Conservation (phyloP, 2,797 vertebrate species). For the Epinephelus coioides region DNA sequence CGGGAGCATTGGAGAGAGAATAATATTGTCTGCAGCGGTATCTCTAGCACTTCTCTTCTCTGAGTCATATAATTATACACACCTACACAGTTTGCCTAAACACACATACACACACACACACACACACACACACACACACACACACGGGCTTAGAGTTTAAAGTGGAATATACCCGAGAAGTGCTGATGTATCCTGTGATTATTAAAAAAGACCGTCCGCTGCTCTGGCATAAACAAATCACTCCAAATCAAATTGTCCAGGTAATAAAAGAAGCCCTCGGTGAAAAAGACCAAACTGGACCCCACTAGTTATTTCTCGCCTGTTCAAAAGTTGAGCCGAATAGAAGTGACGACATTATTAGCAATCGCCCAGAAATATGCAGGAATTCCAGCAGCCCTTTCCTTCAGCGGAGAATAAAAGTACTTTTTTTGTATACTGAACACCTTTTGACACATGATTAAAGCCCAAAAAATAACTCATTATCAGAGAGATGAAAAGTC, state of each 20-base stretch:
- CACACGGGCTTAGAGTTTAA: slow-evolving; percentile 43
- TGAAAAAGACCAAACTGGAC: slow-evolving; percentile 36
- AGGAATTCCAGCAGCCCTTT: neutral
- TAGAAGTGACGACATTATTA: neutral
- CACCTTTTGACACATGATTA: slow-evolving; percentile 4
- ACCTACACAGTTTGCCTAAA: slow-evolving; percentile 74
- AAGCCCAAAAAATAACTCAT: neutral
- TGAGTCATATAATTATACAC: slow-evolving; percentile 80
- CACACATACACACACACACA: slow-evolving; percentile 24
- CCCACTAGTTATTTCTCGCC: slow-evolving; percentile 36
- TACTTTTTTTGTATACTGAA: neutral
- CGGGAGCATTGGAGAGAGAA: slow-evolving; percentile 68
- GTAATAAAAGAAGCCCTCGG: slow-evolving; percentile 52
- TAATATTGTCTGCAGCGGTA: slow-evolving; percentile 77
- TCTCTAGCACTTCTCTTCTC: slow-evolving; percentile 69
- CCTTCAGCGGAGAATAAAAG: neutral
- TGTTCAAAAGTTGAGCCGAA: slow-evolving; percentile 1
- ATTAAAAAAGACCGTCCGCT: slow-evolving; percentile 48
- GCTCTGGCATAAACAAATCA: slow-evolving; percentile 62
- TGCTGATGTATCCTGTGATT: slow-evolving; percentile 66
- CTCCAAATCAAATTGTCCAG: slow-evolving; percentile 55
- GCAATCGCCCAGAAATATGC: neutral
- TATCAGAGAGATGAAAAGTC: slow-evolving; percentile 12
- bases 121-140: slow-evolving; percentile 33
- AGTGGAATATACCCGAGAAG: slow-evolving; percentile 52